Base-by-base conservation (phyloP, 2,888 invertebrate species). In the Acanthopleura granulata region DNA sequence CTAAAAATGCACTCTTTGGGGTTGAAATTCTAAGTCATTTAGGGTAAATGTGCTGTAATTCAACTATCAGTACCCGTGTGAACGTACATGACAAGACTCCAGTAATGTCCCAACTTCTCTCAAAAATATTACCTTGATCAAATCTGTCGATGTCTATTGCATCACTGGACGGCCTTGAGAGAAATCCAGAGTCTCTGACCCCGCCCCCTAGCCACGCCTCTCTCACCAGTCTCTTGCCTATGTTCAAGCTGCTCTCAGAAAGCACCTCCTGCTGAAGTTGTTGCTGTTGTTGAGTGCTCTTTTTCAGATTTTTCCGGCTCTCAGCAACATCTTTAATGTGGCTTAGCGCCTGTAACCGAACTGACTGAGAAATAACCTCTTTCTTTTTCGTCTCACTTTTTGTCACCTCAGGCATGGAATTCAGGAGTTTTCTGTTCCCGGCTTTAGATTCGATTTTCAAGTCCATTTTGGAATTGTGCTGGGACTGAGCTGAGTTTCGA, bases 91-190 rank as follows among this genome's bases (percentile, higher is more conserved):
- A 40, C 40, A 40, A 40, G 9, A 40, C 4, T 40, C 9, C 40
- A 40, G 40, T 40, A 40, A 6, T 40, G 40, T 40, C 9, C 4
- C 9, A 40, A 40, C 40, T 40, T 3, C 4, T 40, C 40, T 6
- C 40, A 40, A 40, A n/a, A 40, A 40, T 40, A 40, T 40, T 40
- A 40, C 40, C 40, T 40, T 40, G 40, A 40, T 40, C 40, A 6
- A 40, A 40, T 40, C 40, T 40, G 9, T 40, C 40, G 9, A 40
- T 40, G 40, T 57, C 57, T 1, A 22, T 81, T 27, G 84, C 85
- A 81, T 85, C 86, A 83, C 85, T 85, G 27, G 77, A 80, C 14
- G 86, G 85, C 15, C 84, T 78, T n/a, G 86, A 84, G 49, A 80
- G 79, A 75, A 84, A 83, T 50, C 84, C 85, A 27, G 85, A 84